Conservation (phyloP, 1,140 invertebrate species). For the Aphaenogaster rudis region DNA sequence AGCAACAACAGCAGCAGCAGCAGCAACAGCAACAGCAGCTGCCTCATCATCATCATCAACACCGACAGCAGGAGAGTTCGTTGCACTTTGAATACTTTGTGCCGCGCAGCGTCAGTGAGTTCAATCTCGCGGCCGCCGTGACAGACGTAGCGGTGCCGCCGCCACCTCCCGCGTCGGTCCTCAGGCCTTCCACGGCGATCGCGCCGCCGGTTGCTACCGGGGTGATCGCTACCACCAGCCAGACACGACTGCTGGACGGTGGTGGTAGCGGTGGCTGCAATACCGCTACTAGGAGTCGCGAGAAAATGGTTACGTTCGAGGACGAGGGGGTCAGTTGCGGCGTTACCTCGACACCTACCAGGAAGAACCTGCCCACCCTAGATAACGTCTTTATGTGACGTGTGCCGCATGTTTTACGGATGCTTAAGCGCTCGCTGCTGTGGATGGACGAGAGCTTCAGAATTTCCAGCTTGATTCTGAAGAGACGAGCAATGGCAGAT, state of each 20-base stretch:
- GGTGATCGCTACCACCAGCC: constrained; percentile 71
- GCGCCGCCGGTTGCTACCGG: constrained; percentile 69
- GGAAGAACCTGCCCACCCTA: constrained; percentile 80
- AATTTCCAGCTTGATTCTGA: background rate
- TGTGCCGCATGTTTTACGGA: background rate
- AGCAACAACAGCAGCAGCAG: constrained; percentile 74
- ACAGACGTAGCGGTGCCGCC: constrained; percentile 86
- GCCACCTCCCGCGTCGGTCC: constrained; percentile 82
- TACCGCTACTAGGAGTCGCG: constrained; percentile 87
- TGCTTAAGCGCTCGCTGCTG: background rate
- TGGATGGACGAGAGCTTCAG: background rate
- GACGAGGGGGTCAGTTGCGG: constrained; percentile 88
- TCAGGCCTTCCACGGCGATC: constrained; percentile 73
- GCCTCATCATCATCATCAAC: constrained; percentile 65
- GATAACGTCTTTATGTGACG: constrained; percentile 90
- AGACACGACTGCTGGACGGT: constrained; percentile 78
- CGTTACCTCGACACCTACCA: constrained; percentile 82
- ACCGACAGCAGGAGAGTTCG: constrained; percentile 86
- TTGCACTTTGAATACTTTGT: constrained; percentile 93
- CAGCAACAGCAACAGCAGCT: constrained; percentile 75
- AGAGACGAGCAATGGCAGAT: background rate
- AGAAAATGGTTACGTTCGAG: constrained; percentile 94
- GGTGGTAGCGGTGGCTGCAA: constrained; percentile 72
- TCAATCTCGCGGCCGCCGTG: constrained; percentile 90
- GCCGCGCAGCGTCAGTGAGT: constrained; percentile 93